These are phyloP conservation scores for Falco columbarius DNA, from an alignment of 2,797 vertebrate species.

Conservation along the genomic window DNA sequence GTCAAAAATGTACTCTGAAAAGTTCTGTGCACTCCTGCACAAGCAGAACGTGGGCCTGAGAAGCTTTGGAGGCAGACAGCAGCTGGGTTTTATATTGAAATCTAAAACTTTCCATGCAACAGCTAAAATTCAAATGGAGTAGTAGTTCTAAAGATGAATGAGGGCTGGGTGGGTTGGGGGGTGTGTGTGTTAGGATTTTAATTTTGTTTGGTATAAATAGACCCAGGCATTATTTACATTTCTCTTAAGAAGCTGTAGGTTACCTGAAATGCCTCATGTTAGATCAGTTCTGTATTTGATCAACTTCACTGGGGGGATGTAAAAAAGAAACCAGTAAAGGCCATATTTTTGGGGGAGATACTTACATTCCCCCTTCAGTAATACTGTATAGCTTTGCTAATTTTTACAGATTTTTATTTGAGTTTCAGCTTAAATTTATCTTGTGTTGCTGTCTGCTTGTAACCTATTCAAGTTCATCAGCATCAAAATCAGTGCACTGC, in stretches of 20 bases:
- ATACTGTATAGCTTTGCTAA: background rate
- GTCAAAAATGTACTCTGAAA: background rate
- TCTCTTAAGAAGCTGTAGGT: background rate
- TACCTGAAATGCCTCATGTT: background rate
- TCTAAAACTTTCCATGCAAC: background rate
- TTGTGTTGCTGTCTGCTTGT: background rate
- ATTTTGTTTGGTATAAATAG: background rate
- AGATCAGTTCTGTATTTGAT: background rate
- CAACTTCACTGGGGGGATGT: background rate
- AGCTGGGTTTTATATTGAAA: background rate
- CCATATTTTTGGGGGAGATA: background rate
- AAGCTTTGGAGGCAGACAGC: background rate
- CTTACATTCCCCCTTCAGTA: background rate
- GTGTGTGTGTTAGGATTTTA: background rate
- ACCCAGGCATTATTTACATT: background rate
- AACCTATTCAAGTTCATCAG: background rate
- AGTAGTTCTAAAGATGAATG: background rate
- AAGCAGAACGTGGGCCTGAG: background rate
- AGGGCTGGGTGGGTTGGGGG: background rate
- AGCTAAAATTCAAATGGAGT: background rate
- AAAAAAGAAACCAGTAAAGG: background rate
- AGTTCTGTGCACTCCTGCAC: background rate
- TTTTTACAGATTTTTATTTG: background rate
- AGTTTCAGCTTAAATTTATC: background rate
- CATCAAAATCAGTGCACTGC: background rate